phyloP scores from a whole-genome alignment of 2,888 invertebrate genomes.

The Volucella bombylans region DNA sequence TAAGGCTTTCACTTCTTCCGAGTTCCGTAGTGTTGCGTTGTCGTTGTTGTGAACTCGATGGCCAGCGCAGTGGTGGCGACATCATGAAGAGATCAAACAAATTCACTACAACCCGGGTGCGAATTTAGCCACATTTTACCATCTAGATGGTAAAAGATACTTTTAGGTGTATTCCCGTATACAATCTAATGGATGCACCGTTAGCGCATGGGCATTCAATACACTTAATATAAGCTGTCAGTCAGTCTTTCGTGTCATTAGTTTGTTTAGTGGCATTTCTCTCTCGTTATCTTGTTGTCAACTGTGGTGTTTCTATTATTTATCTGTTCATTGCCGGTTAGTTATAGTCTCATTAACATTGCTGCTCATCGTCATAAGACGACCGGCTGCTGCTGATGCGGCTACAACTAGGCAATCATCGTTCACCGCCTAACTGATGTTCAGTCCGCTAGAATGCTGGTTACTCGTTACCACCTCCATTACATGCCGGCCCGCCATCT shows the following conservation, averaged over 20 bases:
- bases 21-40: conserved; percentile 51
- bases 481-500: conserved; percentile 2
- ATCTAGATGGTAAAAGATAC: conserved; percentile 22
- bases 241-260: conserved; percentile 47
- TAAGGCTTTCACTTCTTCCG: conserved; percentile 74
- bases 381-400: neutral
- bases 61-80: neutral
- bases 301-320: conserved; percentile 19
- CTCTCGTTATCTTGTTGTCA: conserved; percentile 23
- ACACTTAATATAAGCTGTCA: conserved; percentile 15
- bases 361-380: conserved; percentile 1
- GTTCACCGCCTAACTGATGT: conserved; percentile 40
- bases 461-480: conserved; percentile 18
- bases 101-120: conserved; percentile 30
- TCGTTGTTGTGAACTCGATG: conserved; percentile 40
- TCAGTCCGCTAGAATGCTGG: neutral
- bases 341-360: conserved; percentile 57
- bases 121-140: conserved; percentile 26
- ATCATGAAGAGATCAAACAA: conserved; percentile 28
- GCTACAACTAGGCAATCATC: conserved; percentile 20
- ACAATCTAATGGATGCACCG: too few species aligned
- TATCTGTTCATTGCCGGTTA: conserved; percentile 34
- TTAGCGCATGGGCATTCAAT: neutral
- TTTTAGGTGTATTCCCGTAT: neutral
- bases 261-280: conserved; percentile 31